Evolutionary conservation across 2,113 vertebrate genomes (phyloP).

Genomic region (Paradisaea rubra): DNA sequence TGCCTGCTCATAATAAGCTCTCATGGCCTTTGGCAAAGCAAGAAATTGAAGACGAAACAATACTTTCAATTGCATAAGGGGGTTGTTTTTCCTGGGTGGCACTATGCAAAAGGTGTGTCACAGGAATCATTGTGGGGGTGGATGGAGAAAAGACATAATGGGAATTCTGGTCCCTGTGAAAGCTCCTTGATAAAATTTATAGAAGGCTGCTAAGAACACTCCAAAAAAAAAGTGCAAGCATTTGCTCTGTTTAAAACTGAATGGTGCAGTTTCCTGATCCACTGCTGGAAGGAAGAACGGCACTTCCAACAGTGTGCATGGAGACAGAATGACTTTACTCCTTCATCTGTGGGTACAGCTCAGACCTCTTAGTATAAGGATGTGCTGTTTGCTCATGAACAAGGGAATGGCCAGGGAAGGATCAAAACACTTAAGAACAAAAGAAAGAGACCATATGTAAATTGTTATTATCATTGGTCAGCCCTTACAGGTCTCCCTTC

Average conservation of each 20-base stretch:
- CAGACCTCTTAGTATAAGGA: not conserved
- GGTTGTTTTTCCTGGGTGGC: not conserved
- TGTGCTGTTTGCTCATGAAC: not conserved
- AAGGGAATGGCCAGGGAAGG: not conserved
- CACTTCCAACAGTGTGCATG: not conserved
- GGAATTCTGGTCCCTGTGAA: not conserved
- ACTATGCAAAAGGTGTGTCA: not conserved
- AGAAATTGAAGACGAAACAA: slow-evolving; percentile 11
- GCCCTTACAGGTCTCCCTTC: not conserved
- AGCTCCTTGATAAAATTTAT: not conserved
- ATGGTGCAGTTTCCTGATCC: fast-evolving
- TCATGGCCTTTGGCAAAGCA: slow-evolving; percentile 11
- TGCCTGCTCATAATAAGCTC: slow-evolving; percentile 42
- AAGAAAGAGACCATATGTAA: not conserved
- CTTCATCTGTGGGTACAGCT: not conserved
- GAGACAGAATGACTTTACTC: not conserved
- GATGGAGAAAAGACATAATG: not conserved
- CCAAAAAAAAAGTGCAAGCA: not conserved
- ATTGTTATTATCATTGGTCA: not conserved
- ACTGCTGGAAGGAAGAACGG: not conserved
- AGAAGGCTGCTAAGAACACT: not conserved
- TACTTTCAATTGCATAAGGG: not conserved
- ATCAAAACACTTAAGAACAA: not conserved
- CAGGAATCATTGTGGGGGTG: not conserved
- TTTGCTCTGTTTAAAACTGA: not conserved